Conservation (phyloP, 2,113 vertebrate species). For the Formicarius rufipectus region DNA sequence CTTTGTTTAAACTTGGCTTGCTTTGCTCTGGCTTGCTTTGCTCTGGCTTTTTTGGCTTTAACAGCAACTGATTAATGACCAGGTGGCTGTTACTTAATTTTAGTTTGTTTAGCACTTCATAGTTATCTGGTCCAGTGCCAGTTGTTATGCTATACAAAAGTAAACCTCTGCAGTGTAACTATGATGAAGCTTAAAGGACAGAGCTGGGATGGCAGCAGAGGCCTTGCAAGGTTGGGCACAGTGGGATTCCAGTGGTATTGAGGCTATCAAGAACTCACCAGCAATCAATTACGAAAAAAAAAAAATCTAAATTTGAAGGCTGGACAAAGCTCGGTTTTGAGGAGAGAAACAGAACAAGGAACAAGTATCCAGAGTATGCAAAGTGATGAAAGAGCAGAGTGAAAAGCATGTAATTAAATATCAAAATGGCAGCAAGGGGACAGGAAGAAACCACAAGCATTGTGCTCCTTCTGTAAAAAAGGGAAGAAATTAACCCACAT, state of each 20-base stretch:
- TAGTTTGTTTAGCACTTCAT: not conserved
- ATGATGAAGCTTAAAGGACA: not conserved
- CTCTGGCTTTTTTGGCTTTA: not conserved
- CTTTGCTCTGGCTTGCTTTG: not conserved
- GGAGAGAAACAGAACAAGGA: fast-evolving
- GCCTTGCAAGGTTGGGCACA: not conserved
- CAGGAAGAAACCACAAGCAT: not conserved
- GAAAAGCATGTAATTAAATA: not conserved
- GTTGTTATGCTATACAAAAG: not conserved
- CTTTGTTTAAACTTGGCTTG: not conserved
- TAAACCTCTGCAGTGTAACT: not conserved
- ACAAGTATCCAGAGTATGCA: fast-evolving
- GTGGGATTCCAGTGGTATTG: not conserved
- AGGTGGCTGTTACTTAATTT: not conserved
- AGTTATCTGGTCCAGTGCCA: not conserved
- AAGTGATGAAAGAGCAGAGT: not conserved
- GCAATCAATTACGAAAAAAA: not conserved
- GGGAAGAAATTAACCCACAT: not conserved
- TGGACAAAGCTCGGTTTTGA: not conserved
- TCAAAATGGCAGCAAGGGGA: not conserved
- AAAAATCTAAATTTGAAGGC: not conserved
- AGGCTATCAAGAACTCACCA: not conserved
- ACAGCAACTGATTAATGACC: not conserved
- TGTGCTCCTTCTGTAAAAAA: not conserved
- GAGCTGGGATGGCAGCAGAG: not conserved